Percentiles rank a stretch among this genome's conserved stretches.
Evolutionary conservation across 1,140 invertebrate genomes (phyloP).

Genomic region (Anastatus disparis): DNA sequence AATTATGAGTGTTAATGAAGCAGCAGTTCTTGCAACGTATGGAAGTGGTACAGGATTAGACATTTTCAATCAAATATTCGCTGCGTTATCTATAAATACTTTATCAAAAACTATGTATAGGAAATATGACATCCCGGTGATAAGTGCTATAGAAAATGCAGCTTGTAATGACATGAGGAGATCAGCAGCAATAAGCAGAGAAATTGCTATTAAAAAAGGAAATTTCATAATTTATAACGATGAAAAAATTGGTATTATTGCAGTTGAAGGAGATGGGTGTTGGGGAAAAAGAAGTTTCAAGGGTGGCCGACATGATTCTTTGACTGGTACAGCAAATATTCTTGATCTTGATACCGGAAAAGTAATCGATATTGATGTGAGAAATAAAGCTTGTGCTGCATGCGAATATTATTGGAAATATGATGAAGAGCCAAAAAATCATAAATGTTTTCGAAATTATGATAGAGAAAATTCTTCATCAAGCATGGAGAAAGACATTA

Average conservation of each 20-base stretch:
- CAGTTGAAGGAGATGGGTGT: background rate
- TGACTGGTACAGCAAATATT: background rate
- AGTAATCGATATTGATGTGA: background rate
- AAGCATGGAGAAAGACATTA: background rate
- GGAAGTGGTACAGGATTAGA: background rate
- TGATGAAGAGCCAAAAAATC: background rate
- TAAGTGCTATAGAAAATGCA: background rate
- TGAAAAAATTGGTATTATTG: background rate
- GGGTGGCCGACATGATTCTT: background rate
- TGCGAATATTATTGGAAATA: background rate
- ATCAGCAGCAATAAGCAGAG: background rate
- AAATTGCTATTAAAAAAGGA: background rate
- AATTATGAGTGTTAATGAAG: background rate
- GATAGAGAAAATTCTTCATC: background rate
- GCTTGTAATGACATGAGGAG: background rate
- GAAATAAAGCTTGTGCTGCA: background rate
- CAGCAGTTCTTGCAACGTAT: background rate
- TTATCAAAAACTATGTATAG: background rate
- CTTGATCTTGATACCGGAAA: background rate
- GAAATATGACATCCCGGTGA: background rate
- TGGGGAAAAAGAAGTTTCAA: background rate
- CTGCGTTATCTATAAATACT: background rate
- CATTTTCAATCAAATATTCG: background rate
- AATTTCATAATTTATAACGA: background rate
- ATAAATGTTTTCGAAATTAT: background rate